phyloP scores from a whole-genome alignment of 2,113 vertebrate genomes.

The Tenebrosternarchus preto region DNA sequence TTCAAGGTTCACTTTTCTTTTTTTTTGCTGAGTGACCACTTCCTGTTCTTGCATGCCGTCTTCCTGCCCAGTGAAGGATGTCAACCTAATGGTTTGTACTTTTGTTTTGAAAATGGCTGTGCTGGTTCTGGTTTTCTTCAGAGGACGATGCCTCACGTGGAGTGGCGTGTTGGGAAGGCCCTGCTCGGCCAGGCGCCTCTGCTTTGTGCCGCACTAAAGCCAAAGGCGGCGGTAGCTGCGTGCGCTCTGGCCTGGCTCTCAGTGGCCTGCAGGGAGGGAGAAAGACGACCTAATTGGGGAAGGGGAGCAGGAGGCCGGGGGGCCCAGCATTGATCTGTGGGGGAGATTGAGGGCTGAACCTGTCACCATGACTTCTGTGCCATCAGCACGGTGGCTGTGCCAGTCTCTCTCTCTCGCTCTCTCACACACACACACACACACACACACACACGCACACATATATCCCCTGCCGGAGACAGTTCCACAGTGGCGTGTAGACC shows the following conservation, averaged over 20 bases:
- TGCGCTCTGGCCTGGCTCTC: conserved; percentile 41
- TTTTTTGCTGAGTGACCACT: too few species aligned
- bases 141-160: not conserved
- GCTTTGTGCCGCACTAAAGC: conserved; percentile 74
- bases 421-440: conserved; percentile 49
- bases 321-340: conserved; percentile 82
- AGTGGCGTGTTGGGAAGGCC: conserved; percentile 67
- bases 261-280: conserved; percentile 65
- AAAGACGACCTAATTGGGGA: conserved; percentile 73
- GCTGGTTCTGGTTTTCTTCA: not conserved
- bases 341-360: conserved; percentile 71
- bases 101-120: not conserved
- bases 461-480: conserved; percentile 73
- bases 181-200: conserved; percentile 70
- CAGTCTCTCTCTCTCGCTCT: conserved; percentile 53
- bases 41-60: too few species aligned
- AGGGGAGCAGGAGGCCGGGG: conserved; percentile 63
- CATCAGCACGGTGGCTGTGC: conserved; percentile 81
- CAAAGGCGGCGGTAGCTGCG: conserved; percentile 70
- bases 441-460: conserved; percentile 75
- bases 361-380: conserved; percentile 81
- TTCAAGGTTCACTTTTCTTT: too few species aligned
- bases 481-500: conserved; percentile 85
- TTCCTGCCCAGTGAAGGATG: too few species aligned
- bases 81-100: not conserved